Base-by-base conservation (phyloP, 92 coral and sea anemone species). In the Phenganax stokvisi region DNA sequence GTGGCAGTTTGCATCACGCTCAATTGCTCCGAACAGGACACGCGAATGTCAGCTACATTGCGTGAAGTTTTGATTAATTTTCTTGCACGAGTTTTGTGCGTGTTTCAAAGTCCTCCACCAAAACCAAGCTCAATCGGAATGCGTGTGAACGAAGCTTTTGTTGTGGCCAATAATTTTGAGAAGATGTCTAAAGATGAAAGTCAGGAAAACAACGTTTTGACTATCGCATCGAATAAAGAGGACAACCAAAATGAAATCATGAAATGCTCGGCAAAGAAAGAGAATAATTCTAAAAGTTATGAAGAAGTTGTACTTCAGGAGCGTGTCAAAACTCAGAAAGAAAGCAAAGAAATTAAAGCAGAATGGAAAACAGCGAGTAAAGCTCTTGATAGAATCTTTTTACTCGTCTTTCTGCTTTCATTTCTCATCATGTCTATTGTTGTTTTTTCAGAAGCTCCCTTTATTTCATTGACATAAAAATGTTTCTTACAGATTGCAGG, bases 321-420 rank as follows among this genome's bases (percentile, higher is more conserved):
- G 60, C 31, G 44, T 51, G 0, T 56, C 59, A 56, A 53, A 53
- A 15, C 51, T 55, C 63, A 56, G 57, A 69, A 79, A 61, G 83
- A 79, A 63, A 44, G 52, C 16, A 54, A 12, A 17, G 74, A 31
- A 8, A 63, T 79, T 61, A 79, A 51, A 51, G 74, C 83, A 63
- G 83, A 79, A 51, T 79, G 83, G 83, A 79, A 51, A 52, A 51
- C 11, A 17, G 83, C 59, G 27, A 79, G 83, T 17, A 53, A 69
- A 31, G 61, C 69, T 27, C 83, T 79, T 25, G 83, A 79, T 54
- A 12, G 83, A 8, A 25, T 65, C 10, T 79, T 79, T 56, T 79
- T 79, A 12, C 73, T 79, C 10, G 47, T 79, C 7, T 79, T 79
- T 52, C 73, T 79, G 10, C 6, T 64, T n/a, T 16, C 74, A 37